phyloP scores from a whole-genome alignment of 2,113 vertebrate species.

The Pseudonaja textilis region DNA sequence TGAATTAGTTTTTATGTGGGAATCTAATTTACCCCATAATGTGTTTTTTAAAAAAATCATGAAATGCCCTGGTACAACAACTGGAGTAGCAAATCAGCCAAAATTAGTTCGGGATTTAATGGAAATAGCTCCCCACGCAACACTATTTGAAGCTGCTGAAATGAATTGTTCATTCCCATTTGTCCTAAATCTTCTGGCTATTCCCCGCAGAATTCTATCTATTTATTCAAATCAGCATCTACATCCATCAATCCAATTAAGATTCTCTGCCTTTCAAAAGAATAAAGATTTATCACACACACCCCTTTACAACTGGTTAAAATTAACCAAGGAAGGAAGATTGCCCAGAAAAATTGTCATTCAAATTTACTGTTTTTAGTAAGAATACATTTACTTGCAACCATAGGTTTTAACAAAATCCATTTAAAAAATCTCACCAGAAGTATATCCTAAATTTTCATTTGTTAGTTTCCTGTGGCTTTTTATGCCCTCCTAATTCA shows the following conservation, averaged over 20 bases:
- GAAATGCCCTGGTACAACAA: slow-evolving; percentile 42
- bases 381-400: background rate
- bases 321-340: background rate
- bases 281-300: slow-evolving; percentile 28
- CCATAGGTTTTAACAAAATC: background rate
- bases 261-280: background rate
- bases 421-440: background rate
- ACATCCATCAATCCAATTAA: slow-evolving; percentile 39
- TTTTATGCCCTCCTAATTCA: background rate
- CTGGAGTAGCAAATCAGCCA: slow-evolving; percentile 26
- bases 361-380: background rate
- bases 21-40: background rate
- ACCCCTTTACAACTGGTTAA: background rate
- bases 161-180: slow-evolving; percentile 27
- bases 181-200: background rate
- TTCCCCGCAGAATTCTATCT: background rate
- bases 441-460: background rate
- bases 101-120: slow-evolving; percentile 47
- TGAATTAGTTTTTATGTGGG: background rate
- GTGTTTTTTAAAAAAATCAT: background rate
- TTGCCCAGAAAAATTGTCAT: background rate
- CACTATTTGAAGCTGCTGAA: slow-evolving; percentile 49
- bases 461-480: background rate
- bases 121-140: slow-evolving; percentile 56
- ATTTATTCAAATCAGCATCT: slow-evolving; percentile 47